Conservation (phyloP, 1,140 invertebrate species). For the Pygmarrhopalites habei region DNA sequence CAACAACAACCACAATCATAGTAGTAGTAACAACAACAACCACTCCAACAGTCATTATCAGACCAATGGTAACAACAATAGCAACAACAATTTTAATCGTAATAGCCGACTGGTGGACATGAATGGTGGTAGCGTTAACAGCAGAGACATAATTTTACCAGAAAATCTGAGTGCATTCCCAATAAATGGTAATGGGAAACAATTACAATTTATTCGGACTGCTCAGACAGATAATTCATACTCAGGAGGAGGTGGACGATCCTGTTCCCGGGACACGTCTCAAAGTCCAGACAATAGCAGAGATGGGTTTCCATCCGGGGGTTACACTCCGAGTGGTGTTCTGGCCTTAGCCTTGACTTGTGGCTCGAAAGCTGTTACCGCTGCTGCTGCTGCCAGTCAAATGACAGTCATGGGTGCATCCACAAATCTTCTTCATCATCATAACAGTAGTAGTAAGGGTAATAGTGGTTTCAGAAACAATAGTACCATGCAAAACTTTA, state of each 20-base stretch:
- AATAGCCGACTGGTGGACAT: too few relatives aligned
- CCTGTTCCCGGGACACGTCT: conserved; percentile 16
- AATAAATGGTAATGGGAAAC: background rate
- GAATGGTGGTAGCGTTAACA: too few relatives aligned
- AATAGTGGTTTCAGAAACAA: conserved; percentile 4
- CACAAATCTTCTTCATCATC: too few relatives aligned
- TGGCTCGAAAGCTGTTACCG: conserved; percentile 33
- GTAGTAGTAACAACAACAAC: conserved; percentile 14
- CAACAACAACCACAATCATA: conserved; percentile 5
- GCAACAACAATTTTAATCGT: background rate
- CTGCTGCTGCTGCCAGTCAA: background rate
- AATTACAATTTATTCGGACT: background rate
- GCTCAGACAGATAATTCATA: conserved; percentile 5
- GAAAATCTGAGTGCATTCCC: conserved; percentile 21
- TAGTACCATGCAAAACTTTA: conserved; percentile 2
- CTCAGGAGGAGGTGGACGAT: too few relatives aligned
- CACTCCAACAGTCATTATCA: conserved; percentile 6
- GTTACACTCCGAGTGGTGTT: conserved; percentile 31
- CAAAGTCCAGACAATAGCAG: conserved; percentile 23
- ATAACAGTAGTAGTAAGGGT: background rate
- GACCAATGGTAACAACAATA: background rate
- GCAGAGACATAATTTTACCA: background rate
- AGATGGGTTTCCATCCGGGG: conserved; percentile 3
- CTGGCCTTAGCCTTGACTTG: conserved; percentile 35
- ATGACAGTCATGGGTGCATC: too few relatives aligned